Conservation (phyloP, 2,113 vertebrate genomes). For the Genyomyrus donnyi region DNA sequence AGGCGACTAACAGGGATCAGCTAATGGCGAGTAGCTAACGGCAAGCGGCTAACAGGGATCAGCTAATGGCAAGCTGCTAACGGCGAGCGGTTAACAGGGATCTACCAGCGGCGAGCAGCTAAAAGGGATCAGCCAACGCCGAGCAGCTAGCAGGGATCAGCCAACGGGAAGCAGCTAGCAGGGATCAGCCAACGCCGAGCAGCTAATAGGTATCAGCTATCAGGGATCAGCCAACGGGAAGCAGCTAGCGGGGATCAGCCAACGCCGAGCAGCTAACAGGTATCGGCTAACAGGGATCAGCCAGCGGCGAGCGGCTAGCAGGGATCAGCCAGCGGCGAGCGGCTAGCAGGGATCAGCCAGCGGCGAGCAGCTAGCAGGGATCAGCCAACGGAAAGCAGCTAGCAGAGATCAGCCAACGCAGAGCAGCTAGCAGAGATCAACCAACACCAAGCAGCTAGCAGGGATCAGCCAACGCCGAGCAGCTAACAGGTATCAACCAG, state of each 20-base stretch:
- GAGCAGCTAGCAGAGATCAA: neutral
- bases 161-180: neutral
- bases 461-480: too few relatives aligned
- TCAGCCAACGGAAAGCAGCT: too few relatives aligned
- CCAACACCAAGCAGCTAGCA: neutral
- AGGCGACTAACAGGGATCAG: neutral
- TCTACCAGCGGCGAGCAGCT: too few relatives aligned
- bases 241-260: too few relatives aligned
- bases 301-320: too few relatives aligned
- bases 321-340: neutral
- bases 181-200: too few relatives aligned
- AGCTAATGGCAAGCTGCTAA: too few relatives aligned
- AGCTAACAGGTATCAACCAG: neutral
- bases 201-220: accelerated
- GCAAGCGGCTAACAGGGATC: too few relatives aligned
- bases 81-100: too few relatives aligned
- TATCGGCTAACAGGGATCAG: neutral
- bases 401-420: neutral
- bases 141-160: neutral
- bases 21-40: neutral
- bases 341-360: neutral
- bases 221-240: neutral
- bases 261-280: neutral
- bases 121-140: neutral
- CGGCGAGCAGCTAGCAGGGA: too few relatives aligned